Evolutionary conservation across 2,888 invertebrate species (phyloP), one percentile per base, ranked within the genome.

Genomic region (Tinea semifulvella): DNA sequence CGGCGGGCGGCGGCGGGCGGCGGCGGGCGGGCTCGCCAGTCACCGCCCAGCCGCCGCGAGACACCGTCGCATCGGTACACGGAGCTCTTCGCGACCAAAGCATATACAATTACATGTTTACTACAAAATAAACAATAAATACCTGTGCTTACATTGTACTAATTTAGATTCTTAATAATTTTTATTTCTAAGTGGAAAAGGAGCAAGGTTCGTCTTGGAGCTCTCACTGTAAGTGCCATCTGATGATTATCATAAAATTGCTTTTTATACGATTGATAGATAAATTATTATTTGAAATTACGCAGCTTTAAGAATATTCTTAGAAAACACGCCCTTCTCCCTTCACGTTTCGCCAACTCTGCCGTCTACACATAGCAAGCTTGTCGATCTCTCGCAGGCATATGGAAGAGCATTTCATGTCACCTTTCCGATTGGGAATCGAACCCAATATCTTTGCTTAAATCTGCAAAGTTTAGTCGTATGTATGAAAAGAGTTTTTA

Each of bases 41-140:
- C 67, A 61, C 70, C 77, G 76, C 77, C 76, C 76, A 72, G 61
- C 72, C 73, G 73, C 75, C 73, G 68, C 60, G 49, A 61, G 74
- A 60, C 70, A 53, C 50, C 56, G 60, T 53, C 63, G 69, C 53
- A n/a, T 38, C 36, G 38, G 2, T 38, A 17, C 17, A 18, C 16
- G 16, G 18, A 16, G 18, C 16, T 18, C 18, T 36, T n/a, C 36
- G 28, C 28, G 36, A 17, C 10, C 17, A n/a, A 10, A 18, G 5
- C 25, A 8, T 22, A 22, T 22, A 22, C 8, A 7, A 8, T 8
- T 31, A 14, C 31, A 31, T 31, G n/a, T 31, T 13, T 13, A 13
- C n/a, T 31, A 26, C 26, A 6, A 14, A n/a, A 13, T 31, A 31
- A n/a, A 31, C 14, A 14, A 13, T 31, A 31, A 11, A 31, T 2